These are phyloP conservation scores for Sorex araneus DNA, from an alignment of 2,113 vertebrate genomes.

Conservation along the genomic window DNA sequence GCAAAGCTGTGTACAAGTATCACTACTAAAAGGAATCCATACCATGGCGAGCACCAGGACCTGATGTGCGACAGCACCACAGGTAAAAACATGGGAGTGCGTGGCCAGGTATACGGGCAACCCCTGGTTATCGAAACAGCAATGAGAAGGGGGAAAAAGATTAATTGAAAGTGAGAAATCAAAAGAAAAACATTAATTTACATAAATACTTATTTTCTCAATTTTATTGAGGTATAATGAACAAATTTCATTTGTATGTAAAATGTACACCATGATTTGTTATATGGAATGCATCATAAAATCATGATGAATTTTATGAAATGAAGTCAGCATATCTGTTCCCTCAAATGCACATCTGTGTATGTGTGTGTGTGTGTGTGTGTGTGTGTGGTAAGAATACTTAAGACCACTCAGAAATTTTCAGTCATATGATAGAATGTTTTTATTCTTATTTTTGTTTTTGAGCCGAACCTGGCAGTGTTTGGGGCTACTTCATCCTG, in stretches of 20 bases:
- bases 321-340: background rate
- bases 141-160: too few species aligned
- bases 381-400: too few species aligned
- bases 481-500: too few species aligned
- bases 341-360: background rate
- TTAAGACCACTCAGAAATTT: slow-evolving; percentile 17
- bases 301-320: slow-evolving; percentile 19
- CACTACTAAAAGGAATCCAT: too few species aligned
- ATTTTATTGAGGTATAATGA: background rate
- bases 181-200: background rate
- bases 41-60: too few species aligned
- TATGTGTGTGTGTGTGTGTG: background rate
- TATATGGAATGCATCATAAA: slow-evolving; percentile 20
- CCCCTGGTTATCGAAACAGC: too few species aligned
- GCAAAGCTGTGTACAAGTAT: too few species aligned
- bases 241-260: background rate
- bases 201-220: background rate
- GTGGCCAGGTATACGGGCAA: too few species aligned
- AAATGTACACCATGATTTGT: background rate
- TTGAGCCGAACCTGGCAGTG: too few species aligned
- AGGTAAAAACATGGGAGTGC: too few species aligned
- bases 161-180: background rate
- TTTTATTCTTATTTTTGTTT: background rate
- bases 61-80: too few species aligned
- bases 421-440: background rate